Base-by-base conservation (phyloP, 2,113 vertebrate species). In the Paratilapia polleni region DNA sequence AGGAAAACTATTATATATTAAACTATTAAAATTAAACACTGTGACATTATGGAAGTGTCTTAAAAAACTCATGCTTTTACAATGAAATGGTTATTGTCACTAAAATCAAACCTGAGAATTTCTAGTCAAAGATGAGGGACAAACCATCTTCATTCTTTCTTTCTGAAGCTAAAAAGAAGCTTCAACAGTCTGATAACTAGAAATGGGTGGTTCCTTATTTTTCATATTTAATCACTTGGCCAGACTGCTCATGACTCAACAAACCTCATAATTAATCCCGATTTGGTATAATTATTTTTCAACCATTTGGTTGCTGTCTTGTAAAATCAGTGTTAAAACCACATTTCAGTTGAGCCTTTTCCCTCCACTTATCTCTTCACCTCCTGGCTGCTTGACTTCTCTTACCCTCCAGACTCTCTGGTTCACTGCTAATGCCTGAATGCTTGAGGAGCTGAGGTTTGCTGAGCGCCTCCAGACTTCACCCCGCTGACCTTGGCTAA, bases 391-490 rank as follows among this genome's bases (percentile, higher is more conserved):
- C 76, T 24, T 80, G 76, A 34, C 38, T 61, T 58, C 49, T 38
- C 15, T 62, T 58, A 52, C 34, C 77, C 86, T 82, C 31, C 84
- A 49, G 73, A 38, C 77, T 26, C 43, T 77, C 58, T 9, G 14
- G 12, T 58, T 41, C 38, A 77, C 19, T 20, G 58, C 74, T 86
- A n/a, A 80, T 49, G n/a, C 84, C 57, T n/a, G 68, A 66, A 47
- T 52, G 11, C 19, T 80, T 2, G 4, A 56, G 11, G 38, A 57
- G 54, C 58, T 80, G 70, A 13, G 19, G 43, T 80, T 85, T 47
- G 38, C 49, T 4, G n/a, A 17, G 31, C 19, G 34, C 68, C 83
- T 79, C 24, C 28, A 24, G 38, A 61, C 57, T n/a, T 78, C 77
- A 57, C 61, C 56, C 54, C 2, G 20, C 14, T 63, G 61, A 86